phyloP scores from a whole-genome alignment of 2,113 vertebrate genomes.

The Pontoporia blainvillei region DNA sequence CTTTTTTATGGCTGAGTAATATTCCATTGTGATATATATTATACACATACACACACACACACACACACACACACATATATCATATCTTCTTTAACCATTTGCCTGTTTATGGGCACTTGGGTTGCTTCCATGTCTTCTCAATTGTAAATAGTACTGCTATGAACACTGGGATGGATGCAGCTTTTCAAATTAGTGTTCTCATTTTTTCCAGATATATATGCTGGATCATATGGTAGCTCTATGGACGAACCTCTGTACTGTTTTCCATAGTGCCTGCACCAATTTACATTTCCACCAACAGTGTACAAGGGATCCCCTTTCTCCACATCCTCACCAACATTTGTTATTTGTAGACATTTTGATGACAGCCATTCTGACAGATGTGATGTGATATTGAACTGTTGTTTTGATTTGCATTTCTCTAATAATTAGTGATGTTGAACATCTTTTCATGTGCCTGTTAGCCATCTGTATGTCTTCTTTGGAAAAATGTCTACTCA shows the following conservation, averaged over 20 bases:
- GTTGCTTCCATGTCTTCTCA: neutral
- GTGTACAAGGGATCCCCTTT: neutral
- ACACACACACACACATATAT: neutral
- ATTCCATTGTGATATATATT: neutral
- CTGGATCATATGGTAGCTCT: neutral
- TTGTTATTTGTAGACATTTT: neutral
- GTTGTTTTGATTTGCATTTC: neutral
- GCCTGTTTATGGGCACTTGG: neutral
- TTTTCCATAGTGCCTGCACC: neutral
- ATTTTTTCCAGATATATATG: neutral
- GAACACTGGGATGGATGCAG: neutral
- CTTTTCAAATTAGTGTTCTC: neutral
- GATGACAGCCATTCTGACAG: neutral
- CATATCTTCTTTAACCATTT: neutral
- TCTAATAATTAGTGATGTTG: neutral
- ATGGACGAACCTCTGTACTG: neutral
- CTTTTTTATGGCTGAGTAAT: neutral
- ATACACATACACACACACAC: too few species aligned
- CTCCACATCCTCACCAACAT: neutral
- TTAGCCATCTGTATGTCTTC: too few species aligned
- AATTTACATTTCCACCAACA: neutral
- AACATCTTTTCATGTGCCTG: too few species aligned
- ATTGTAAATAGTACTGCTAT: neutral
- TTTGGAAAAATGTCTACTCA: too few species aligned
- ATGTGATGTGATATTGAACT: neutral